Evolutionary conservation across 2,797 vertebrate genomes (phyloP).

Genomic region (Sitta carolinensis): DNA sequence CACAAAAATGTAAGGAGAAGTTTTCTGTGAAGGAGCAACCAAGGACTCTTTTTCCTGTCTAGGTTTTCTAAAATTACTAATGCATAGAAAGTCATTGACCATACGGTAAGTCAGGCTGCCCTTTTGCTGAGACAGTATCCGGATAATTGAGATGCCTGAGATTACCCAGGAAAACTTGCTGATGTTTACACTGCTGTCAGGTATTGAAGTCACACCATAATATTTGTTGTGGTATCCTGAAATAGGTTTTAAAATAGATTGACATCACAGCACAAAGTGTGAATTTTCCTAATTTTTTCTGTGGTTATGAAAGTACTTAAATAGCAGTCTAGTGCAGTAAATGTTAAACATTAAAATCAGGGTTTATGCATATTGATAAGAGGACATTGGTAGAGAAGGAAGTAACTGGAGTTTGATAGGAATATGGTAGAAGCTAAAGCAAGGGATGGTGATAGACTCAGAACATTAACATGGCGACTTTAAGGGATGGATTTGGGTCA

Average conservation of each 20-base stretch:
- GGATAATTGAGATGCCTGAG: conserved; percentile 37
- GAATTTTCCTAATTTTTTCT: conserved; percentile 1
- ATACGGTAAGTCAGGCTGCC: background rate
- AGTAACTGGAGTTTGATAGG: background rate
- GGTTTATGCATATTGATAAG: background rate
- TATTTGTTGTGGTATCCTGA: conserved; percentile 16
- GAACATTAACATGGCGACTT: background rate
- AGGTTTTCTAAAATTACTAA: conserved; percentile 11
- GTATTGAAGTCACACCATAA: background rate
- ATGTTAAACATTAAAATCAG: conserved; percentile 9
- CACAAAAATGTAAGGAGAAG: background rate
- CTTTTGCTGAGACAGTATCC: conserved; percentile 23
- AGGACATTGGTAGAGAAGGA: background rate
- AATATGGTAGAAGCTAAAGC: background rate
- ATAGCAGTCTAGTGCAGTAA: background rate
- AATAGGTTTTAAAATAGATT: conserved; percentile 30
- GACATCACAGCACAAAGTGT: background rate
- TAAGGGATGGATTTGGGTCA: background rate
- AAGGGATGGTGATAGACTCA: background rate
- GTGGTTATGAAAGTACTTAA: background rate
- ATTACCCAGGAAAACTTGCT: conserved; percentile 42
- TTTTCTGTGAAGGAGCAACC: background rate
- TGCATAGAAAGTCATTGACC: background rate
- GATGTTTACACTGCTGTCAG: conserved; percentile 52
- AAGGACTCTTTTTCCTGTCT: background rate